Base-by-base conservation (phyloP, 2,888 invertebrate species). In the Clivina fossor region DNA sequence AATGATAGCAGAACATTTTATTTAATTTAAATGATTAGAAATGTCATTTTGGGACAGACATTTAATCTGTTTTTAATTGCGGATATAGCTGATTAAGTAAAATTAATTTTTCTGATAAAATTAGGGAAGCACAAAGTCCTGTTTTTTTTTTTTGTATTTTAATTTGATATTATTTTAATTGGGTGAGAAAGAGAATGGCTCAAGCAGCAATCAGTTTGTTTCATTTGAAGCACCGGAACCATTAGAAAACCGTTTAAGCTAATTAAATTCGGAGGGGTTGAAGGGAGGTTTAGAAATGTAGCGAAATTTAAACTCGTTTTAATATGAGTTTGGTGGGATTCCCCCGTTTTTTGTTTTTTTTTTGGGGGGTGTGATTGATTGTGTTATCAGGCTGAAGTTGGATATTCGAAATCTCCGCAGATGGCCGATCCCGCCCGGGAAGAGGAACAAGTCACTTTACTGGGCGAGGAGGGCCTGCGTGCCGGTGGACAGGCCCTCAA, bases 361-460 rank as follows among this genome's bases (percentile, higher is more conserved):
- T 33, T 13, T 4, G 11, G 43, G 26, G 57, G 65, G 78, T n/a
- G n/a, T n/a, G n/a, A n/a, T 78, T 55, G 55, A 78, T 79, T 84
- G 83, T 81, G 80, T 80, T 78, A 78, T 78, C 81, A 83, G 83
- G 82, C 85, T 84, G 86, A 83, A 78, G 81, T 70, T 67, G 70
- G 66, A 65, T 68, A 69, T 67, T 70, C 71, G 68, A 47, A 47
- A 75, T 81, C 80, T 80, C 78, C 84, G 80, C 93, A 94, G 90
- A 93, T 95, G 92, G 93, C 94, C 78, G 96, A 96, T 79, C 92
- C 93, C 74, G 88, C 90, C 76, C 87, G 91, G 72, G 94, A 95
- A 79, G 91, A 95, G 81, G 92, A 96, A 78, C 93, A 93, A 78
- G 90, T 93, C 72, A 93, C 93, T 69, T 86, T 97, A 73, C 86